A percentile compares a stretch with the other conserved stretches of the same genome.
Evolutionary conservation across 2,797 vertebrate species (phyloP).

Genomic region (Pangasius djambal): DNA sequence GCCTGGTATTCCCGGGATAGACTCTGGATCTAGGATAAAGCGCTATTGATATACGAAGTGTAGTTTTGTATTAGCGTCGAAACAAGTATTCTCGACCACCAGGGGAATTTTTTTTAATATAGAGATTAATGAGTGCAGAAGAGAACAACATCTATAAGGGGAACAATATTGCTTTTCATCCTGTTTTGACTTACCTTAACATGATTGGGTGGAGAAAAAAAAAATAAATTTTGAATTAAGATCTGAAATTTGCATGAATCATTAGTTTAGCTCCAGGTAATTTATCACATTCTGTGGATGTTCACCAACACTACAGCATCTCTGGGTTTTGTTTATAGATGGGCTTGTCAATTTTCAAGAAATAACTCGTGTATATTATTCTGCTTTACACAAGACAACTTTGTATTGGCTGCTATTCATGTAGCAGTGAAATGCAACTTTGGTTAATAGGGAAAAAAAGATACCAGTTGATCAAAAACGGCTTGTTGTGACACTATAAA

Average conservation of each 20-base stretch:
- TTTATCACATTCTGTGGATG: slow-evolving; percentile 28
- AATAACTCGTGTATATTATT: neutral
- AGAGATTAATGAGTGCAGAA: slow-evolving; percentile 42
- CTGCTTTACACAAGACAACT: slow-evolving; percentile 3
- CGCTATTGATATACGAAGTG: neutral
- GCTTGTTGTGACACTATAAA: neutral
- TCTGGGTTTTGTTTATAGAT: slow-evolving; percentile 16
- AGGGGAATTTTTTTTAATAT: slow-evolving; percentile 11
- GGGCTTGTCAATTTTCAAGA: neutral
- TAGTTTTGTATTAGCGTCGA: neutral
- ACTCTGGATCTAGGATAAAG: neutral
- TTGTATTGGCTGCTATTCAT: neutral
- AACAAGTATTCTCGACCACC: no score
- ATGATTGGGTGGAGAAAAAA: slow-evolving; percentile 33
- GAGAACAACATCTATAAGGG: slow-evolving; percentile 46
- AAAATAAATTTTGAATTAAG: slow-evolving; percentile 30
- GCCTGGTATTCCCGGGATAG: neutral
- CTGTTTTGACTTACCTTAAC: slow-evolving; percentile 27
- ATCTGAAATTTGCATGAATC: slow-evolving; percentile 41
- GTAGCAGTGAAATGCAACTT: neutral
- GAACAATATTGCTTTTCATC: slow-evolving; percentile 55
- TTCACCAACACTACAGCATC: slow-evolving; percentile 33
- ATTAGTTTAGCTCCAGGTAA: slow-evolving; percentile 37
- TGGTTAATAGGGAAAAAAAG: neutral
- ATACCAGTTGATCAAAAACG: neutral